These are phyloP conservation scores for Panulirus ornatus DNA, from an alignment of 1,140 invertebrate species.

Conservation along the genomic window DNA sequence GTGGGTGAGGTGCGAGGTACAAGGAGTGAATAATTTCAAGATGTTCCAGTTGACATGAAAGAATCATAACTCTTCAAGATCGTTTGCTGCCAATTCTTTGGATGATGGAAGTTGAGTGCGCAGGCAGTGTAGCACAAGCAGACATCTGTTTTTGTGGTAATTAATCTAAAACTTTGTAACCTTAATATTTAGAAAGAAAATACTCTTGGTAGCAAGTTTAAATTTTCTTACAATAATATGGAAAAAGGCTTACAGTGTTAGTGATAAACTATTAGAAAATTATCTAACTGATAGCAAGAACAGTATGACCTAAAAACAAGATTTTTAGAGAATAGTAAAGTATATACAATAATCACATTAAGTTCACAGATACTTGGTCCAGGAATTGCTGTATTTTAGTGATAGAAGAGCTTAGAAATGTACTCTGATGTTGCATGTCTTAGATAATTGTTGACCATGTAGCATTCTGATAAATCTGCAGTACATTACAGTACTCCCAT, in stretches of 20 bases:
- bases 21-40: slow-evolving; percentile 30
- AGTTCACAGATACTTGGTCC: neutral
- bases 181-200: neutral
- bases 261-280: slow-evolving; percentile 3
- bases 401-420: neutral
- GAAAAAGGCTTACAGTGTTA: neutral
- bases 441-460: neutral
- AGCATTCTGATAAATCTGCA: neutral
- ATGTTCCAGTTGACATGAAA: neutral
- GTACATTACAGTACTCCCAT: neutral
- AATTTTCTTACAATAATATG: neutral
- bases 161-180: neutral
- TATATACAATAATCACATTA: neutral
- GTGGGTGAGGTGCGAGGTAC: slow-evolving; percentile 41
- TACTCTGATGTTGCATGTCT: slow-evolving; percentile 9
- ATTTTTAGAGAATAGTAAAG: neutral
- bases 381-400: neutral
- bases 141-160: neutral
- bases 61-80: neutral
- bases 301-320: neutral
- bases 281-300: neutral
- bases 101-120: neutral
- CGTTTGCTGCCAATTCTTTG: slow-evolving; percentile 15
- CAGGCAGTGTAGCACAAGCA: neutral
- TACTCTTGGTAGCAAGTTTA: neutral